These are phyloP conservation scores for Puffinus mauretanicus DNA, from an alignment of 2,113 vertebrate genomes.

Conservation along the genomic window DNA sequence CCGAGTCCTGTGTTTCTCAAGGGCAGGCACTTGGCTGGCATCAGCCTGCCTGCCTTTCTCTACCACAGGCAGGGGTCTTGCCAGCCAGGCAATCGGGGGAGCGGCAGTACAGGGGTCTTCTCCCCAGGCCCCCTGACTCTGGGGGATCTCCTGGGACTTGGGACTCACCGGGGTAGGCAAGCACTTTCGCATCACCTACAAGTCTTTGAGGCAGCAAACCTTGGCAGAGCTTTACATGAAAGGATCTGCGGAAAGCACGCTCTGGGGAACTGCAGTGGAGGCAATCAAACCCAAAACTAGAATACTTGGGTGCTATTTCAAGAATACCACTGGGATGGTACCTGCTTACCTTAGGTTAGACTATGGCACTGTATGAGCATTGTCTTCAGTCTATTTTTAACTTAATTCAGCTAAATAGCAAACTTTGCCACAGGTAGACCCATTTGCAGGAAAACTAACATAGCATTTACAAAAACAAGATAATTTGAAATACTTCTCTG, in stretches of 20 bases:
- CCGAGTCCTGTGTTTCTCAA: neutral
- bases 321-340: neutral
- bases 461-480: neutral
- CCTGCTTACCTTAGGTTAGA: neutral
- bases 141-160: neutral
- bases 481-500: neutral
- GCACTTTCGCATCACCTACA: neutral
- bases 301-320: neutral
- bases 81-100: neutral
- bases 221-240: neutral
- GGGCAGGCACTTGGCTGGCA: no score
- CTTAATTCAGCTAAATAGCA: neutral
- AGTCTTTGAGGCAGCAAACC: neutral
- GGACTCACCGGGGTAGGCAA: neutral
- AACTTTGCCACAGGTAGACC: neutral
- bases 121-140: accelerated
- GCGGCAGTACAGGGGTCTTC: neutral
- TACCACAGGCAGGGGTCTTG: neutral
- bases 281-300: neutral
- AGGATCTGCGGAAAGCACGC: neutral
- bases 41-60: neutral
- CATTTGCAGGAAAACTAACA: neutral
- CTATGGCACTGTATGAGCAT: accelerated
- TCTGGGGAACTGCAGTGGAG: neutral
- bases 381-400: neutral